A percentile compares a stretch with the other conserved stretches of the same genome.
These are phyloP conservation scores for Achroia grisella DNA, from an alignment of 1,140 invertebrate species.

Conservation along the genomic window DNA sequence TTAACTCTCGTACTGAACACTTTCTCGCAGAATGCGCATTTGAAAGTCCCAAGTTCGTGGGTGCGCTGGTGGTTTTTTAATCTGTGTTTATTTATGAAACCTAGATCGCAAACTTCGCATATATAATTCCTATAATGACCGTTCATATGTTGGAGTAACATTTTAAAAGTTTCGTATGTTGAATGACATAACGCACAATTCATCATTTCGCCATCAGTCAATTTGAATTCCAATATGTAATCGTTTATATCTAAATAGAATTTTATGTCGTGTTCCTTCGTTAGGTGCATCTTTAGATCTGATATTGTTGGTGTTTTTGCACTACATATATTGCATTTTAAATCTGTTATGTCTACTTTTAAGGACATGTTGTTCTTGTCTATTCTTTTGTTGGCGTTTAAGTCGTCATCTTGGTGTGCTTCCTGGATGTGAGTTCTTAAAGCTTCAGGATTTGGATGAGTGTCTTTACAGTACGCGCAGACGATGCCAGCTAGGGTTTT, in stretches of 20 bases:
- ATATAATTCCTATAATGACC: constrained; percentile 76
- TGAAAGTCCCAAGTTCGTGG: constrained; percentile 45
- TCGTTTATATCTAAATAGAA: constrained; percentile 48
- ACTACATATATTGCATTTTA: constrained; percentile 44
- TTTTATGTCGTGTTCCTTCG: constrained; percentile 34
- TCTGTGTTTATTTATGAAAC: constrained; percentile 74
- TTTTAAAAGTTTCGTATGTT: constrained; percentile 55
- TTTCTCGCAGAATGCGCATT: constrained; percentile 64
- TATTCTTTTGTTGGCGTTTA: constrained; percentile 28
- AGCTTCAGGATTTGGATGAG: constrained; percentile 18
- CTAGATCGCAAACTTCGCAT: constrained; percentile 86
- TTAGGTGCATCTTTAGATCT: constrained; percentile 41
- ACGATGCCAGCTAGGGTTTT: constrained; percentile 46
- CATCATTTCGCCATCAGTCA: constrained; percentile 31
- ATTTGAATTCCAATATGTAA: constrained; percentile 53
- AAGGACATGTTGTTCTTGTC: constrained; percentile 49
- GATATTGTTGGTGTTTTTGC: constrained; percentile 23
- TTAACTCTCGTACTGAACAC: constrained; percentile 46
- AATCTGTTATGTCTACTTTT: constrained; percentile 55
- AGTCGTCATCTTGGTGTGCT: constrained; percentile 24
- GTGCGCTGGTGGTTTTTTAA: constrained; percentile 68
- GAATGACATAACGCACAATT: constrained; percentile 51
- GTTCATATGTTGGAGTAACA: constrained; percentile 60
- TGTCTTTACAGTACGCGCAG: constrained; percentile 52
- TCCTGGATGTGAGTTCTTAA: constrained; percentile 30